Base-by-base conservation (phyloP, 2,888 invertebrate species). In the Flexamia atlantica region DNA sequence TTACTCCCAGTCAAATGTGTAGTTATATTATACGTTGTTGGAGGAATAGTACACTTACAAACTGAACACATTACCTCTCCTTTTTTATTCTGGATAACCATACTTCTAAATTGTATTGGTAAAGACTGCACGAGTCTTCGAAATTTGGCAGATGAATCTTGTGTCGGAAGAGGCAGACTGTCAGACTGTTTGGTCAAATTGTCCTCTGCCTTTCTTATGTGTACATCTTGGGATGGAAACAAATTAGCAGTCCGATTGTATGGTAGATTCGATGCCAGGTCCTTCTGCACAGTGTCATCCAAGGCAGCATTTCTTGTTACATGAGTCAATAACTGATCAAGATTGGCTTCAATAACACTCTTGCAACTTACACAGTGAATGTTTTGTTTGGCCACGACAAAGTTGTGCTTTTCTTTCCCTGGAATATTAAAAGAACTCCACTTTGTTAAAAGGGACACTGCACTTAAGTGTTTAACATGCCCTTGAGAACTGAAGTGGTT, bases 341-440 rank as follows among this genome's bases (percentile, higher is more conserved):
- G 40, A 17, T 70, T 70, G 9, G 70, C 7, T 40, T 70, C 70
- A 36, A 70, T 7, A 40, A 3, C 30, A 40, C 4, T 28, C 1
- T 70, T 70, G 40, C 70, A 70, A 20, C 36, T 70, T 7, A 20
- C 20, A 40, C 70, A 70, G 17, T 20, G 20, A n/a, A 70, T 70
- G 9, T 23, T 20, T 40, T 40, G 32, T 40, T 70, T 70, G 0
- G 32, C 4, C 5, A 70, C 36, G 20, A 17, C 20, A 70, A 70
- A 70, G 14, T 70, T 70, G 40, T 70, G 70, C 17, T 36, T 40
- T 70, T 70, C 40, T 70, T 70, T 40, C 10, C 70, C 70, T 40
- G 40, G 1, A 20, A 64, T 28, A 12, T 70, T 36, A n/a, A 70
- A 40, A 40, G 12, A 7, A 5, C 23, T 70, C 32, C 32, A 70